A percentile compares a stretch with the other conserved stretches of the same genome.
Evolutionary conservation across 2,113 vertebrate species (phyloP).

Genomic region (Campylorhamphus procurvoides): DNA sequence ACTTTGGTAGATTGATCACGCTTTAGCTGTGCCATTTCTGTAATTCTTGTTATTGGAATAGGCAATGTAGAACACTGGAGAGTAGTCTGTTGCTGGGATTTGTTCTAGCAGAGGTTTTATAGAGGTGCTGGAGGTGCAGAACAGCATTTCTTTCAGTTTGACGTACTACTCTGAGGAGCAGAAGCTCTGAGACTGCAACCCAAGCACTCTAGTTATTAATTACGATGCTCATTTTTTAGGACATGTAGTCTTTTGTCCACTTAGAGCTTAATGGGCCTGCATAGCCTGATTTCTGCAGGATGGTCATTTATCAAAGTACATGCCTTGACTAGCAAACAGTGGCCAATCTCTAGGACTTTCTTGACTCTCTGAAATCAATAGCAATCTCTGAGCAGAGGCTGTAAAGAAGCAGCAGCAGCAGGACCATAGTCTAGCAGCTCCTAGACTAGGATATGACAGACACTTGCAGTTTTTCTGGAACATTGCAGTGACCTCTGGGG

Average conservation of each 20-base stretch:
- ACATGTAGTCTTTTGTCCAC: too few relatives aligned
- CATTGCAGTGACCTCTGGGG: background rate
- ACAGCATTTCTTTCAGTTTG: background rate
- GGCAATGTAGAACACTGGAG: too few relatives aligned
- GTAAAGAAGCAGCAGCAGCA: background rate
- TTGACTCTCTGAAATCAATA: background rate
- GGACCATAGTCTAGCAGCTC: background rate
- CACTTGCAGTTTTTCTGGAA: background rate
- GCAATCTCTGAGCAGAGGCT: background rate
- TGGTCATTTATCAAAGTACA: background rate
- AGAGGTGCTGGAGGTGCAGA: background rate
- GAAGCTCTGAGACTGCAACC: background rate
- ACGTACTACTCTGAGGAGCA: background rate
- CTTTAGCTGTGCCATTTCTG: background rate
- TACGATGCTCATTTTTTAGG: background rate
- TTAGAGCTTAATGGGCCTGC: background rate
- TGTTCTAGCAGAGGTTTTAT: background rate
- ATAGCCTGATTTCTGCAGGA: background rate
- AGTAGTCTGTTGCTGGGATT: fast-evolving
- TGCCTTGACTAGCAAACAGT: background rate
- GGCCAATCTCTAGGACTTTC: background rate
- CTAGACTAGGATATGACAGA: background rate
- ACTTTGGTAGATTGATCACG: background rate
- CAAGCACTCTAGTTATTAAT: background rate
- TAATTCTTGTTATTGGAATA: background rate